phyloP scores from a whole-genome alignment of 2,113 vertebrate species.

The Pachycephala philippinensis region DNA sequence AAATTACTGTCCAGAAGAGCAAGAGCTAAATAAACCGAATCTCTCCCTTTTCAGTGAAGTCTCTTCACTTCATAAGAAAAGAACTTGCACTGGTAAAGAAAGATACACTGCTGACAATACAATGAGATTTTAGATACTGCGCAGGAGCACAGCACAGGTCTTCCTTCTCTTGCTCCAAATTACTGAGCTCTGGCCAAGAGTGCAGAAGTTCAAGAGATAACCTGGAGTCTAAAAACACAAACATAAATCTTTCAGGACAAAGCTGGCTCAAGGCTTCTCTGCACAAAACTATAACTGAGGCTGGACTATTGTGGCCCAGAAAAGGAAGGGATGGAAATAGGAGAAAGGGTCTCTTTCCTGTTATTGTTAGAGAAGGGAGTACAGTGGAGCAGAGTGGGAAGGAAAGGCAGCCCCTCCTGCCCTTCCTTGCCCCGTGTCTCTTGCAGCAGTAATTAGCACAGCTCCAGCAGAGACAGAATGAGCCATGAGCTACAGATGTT shows the following conservation, averaged over 20 bases:
- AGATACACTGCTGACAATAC: background rate
- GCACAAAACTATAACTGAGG: background rate
- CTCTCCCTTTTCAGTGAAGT: background rate
- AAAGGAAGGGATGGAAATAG: background rate
- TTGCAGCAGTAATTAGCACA: background rate
- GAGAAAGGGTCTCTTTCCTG: background rate
- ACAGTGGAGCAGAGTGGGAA: background rate
- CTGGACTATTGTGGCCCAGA: background rate
- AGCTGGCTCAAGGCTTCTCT: background rate
- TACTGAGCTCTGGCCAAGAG: background rate
- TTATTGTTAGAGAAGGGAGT: background rate
- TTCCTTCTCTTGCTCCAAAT: background rate
- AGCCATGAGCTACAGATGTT: background rate
- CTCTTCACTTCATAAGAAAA: accelerated
- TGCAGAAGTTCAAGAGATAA: background rate
- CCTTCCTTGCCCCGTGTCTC: background rate
- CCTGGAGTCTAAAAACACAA: background rate
- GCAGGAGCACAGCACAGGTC: background rate
- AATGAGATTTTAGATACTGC: background rate
- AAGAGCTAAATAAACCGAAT: background rate
- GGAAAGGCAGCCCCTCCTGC: background rate
- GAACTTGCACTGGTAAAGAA: background rate
- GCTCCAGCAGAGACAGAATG: background rate
- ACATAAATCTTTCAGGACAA: background rate
- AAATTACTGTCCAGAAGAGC: background rate